Evolutionary conservation across 1,140 invertebrate species (phyloP).

Genomic region (Galleria mellonella): DNA sequence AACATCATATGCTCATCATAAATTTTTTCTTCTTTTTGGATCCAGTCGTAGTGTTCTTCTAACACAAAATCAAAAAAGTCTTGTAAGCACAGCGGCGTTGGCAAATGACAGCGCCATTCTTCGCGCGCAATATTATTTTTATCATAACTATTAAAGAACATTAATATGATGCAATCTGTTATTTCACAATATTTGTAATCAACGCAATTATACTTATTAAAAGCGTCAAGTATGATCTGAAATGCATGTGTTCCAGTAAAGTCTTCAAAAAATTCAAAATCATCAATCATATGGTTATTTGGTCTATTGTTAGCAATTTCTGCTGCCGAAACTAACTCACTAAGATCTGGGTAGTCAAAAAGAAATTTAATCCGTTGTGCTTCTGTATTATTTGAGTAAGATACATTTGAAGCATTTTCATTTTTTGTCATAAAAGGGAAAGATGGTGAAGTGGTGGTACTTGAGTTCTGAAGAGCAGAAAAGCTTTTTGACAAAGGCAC

Average conservation of each 20-base stretch:
- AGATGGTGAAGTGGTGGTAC: constrained; percentile 21
- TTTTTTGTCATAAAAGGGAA: constrained; percentile 33
- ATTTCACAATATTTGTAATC: constrained; percentile 64
- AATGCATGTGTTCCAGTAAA: constrained; percentile 44
- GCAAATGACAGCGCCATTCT: constrained; percentile 56
- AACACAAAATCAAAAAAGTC: constrained; percentile 75
- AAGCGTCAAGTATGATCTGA: constrained; percentile 44
- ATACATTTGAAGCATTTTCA: constrained; percentile 15
- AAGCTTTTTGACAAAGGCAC: constrained; percentile 36
- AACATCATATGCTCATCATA: constrained; percentile 37
- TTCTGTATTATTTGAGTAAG: constrained; percentile 19
- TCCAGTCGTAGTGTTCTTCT: constrained; percentile 70
- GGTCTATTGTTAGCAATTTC: constrained; percentile 45
- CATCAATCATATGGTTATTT: constrained; percentile 44
- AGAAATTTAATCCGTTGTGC: constrained; percentile 30
- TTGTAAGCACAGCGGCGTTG: constrained; percentile 71
- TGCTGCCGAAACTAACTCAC: constrained; percentile 51
- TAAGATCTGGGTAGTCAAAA: constrained; percentile 59
- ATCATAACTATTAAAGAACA: constrained; percentile 62
- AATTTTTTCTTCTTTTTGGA: constrained; percentile 58
- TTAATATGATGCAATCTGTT: constrained; percentile 49
- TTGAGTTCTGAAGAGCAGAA: constrained; percentile 17
- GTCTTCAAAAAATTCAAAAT: constrained; percentile 64
- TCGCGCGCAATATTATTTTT: constrained; percentile 38
- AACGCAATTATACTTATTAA: constrained; percentile 61